Base-by-base conservation (phyloP, 2,888 invertebrate genomes). In the Erebia aethiops region DNA sequence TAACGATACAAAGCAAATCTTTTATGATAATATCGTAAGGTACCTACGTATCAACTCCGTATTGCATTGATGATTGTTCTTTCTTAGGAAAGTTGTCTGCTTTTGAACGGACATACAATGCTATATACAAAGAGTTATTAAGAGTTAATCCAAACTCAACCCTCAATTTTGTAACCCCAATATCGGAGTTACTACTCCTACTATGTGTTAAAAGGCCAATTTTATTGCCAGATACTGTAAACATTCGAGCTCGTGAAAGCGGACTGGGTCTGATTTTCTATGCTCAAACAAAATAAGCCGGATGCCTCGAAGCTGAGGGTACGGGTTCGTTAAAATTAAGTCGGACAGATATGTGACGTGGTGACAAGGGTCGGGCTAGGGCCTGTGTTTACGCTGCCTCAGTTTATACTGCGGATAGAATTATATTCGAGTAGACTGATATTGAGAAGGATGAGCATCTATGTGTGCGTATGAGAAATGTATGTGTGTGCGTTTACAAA, bases 321-420 rank as follows among this genome's bases (percentile, higher is more conserved):
- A 74, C 77, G 72, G 83, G 80, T 77, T 77, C 75, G 81, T 79
- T 84, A 84, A 87, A 89, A 90, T 90, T 86, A 88, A 87, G 85
- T 86, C 82, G 78, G 87, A 89, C 89, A 85, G 83, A 88, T 89
- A 89, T 88, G 87, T 87, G 90, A 86, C 87, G 83, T 74, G 79
- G 81, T 91, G 91, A 91, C 88, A 87, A 87, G 91, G 91, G 91
- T 91, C 84, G 81, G 72, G 78, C 77, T 78, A 78, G 78, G 80
- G 79, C 78, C 79, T 81, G 81, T 82, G 76, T 77, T 77, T 79
- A 76, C 76, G 76, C 72, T 71, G 69, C 71, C 71, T 69, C 58
- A 69, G 72, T 67, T 70, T 74, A 72, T 76, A 71, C 75, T 70
- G 64, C 63, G 61, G 74, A 73, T 72, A 73, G 71, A 74, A 70